Conservation (phyloP, 2,888 invertebrate genomes). For the Pseudoips prasinana region DNA sequence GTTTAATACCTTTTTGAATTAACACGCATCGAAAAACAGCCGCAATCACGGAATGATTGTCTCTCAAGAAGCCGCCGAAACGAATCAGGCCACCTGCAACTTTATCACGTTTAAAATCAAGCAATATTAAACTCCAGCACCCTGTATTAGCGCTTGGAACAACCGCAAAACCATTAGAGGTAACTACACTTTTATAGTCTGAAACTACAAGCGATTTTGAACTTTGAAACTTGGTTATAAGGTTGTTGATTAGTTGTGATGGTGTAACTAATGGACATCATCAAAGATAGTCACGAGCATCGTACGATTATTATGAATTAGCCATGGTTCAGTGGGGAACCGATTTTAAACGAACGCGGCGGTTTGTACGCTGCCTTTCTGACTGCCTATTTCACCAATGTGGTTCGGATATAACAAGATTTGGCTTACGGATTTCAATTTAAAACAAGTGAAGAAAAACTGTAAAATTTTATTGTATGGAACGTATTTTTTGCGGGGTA, state of each 20-base stretch:
- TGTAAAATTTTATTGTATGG: no score
- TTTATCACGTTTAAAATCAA: conserved; percentile 5
- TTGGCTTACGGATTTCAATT: not conserved
- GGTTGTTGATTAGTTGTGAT: conserved; percentile 9
- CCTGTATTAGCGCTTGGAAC: not conserved
- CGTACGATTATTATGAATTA: conserved; percentile 64
- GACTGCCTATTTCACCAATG: not conserved
- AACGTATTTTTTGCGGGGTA: no score
- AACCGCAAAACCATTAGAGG: conserved; percentile 9
- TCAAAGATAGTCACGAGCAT: conserved; percentile 44
- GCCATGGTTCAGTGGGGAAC: conserved; percentile 45
- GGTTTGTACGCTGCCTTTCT: conserved; percentile 4
- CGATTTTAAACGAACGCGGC: conserved; percentile 17
- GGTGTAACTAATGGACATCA: conserved; percentile 28
- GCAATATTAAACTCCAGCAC: conserved; percentile 10
- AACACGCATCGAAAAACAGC: conserved; percentile 46
- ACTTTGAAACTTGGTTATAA: conserved; percentile 1
- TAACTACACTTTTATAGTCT: conserved; percentile 9
- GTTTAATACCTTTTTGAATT: conserved; percentile 38
- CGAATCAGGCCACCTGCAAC: conserved; percentile 38
- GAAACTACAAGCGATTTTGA: conserved; percentile 12
- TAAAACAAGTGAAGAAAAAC: not conserved
- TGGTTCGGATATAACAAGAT: not conserved
- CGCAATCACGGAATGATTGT: conserved; percentile 52
- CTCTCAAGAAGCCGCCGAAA: conserved; percentile 42